phyloP scores from a whole-genome alignment of 2,888 invertebrate genomes.

The Eueremaeus valkanovi region DNA sequence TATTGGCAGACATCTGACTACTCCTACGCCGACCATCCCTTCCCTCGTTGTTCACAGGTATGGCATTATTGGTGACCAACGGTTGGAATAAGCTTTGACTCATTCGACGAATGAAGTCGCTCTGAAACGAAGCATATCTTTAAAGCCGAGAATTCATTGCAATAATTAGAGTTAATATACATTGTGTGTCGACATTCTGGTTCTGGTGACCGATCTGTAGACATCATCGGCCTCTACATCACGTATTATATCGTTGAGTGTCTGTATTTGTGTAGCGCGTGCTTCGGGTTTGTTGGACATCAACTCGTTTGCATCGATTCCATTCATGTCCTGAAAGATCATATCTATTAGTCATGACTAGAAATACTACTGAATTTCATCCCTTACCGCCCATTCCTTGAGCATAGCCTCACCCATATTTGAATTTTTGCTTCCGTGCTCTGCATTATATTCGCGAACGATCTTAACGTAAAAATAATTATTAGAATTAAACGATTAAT shows the following conservation, averaged over 20 bases:
- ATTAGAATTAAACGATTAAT: not conserved
- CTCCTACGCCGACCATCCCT: not conserved
- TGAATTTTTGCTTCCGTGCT: slow-evolving; percentile 39
- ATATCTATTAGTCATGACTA: not conserved
- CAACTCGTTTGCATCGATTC: slow-evolving; percentile 45
- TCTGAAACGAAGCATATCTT: not conserved
- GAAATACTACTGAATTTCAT: not conserved
- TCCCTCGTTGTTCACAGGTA: too few relatives aligned
- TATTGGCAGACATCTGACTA: slow-evolving; percentile 10
- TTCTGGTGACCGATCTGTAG: slow-evolving; percentile 43
- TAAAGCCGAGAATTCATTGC: not conserved
- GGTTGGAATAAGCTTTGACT: slow-evolving; percentile 29
- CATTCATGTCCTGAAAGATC: slow-evolving; percentile 44
- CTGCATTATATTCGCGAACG: slow-evolving; percentile 41
- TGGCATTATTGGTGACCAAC: not conserved
- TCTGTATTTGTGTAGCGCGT: slow-evolving; percentile 45
- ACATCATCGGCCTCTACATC: slow-evolving; percentile 47
- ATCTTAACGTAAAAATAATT: slow-evolving; percentile 17
- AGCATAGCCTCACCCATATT: slow-evolving; percentile 47
- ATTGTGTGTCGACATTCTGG: not conserved
- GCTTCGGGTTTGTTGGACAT: slow-evolving; percentile 46
- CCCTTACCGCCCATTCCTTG: slow-evolving; percentile 48
- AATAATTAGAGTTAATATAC: not conserved
- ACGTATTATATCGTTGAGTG: slow-evolving; percentile 46
- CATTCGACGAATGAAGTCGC: slow-evolving; percentile 4